Percentiles rank a stretch among this genome's conserved stretches.
Conservation (phyloP, 2,888 invertebrate species). For the Thera britannica region DNA sequence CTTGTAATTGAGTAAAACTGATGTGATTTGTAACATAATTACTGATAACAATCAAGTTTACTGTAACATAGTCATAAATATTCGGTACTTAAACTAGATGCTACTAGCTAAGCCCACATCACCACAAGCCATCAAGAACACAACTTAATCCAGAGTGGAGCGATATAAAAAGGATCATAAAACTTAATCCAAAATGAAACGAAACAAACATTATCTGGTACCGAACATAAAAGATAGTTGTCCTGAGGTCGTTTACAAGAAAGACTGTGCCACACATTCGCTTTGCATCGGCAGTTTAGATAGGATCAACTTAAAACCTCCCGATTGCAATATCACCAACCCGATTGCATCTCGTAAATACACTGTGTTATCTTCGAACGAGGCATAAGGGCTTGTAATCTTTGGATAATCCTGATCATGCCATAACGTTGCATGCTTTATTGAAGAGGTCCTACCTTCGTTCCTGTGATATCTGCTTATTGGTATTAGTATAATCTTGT, state of each 20-base stretch:
- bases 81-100: conserved; percentile 22
- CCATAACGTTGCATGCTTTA: conserved; percentile 45
- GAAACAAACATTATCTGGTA: conserved; percentile 51
- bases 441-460: conserved; percentile 32
- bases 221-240: conserved; percentile 65
- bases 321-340: conserved; percentile 55
- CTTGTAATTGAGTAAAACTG: background rate
- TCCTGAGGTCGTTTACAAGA: conserved; percentile 66
- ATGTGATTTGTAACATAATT: background rate
- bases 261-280: conserved; percentile 67
- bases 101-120: conserved; percentile 28
- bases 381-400: conserved; percentile 64
- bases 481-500: conserved; percentile 9
- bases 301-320: conserved; percentile 64
- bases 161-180: conserved; percentile 41
- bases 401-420: conserved; percentile 61
- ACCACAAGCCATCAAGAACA: conserved; percentile 34
- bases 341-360: conserved; percentile 46
- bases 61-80: conserved; percentile 29
- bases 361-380: conserved; percentile 56
- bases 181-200: conserved; percentile 44
- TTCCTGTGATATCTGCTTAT: conserved; percentile 12
- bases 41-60: conserved; percentile 18
- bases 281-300: conserved; percentile 65
- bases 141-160: conserved; percentile 37